Base-by-base conservation (phyloP, 2,888 invertebrate genomes). In the Agriopis aurantiaria region DNA sequence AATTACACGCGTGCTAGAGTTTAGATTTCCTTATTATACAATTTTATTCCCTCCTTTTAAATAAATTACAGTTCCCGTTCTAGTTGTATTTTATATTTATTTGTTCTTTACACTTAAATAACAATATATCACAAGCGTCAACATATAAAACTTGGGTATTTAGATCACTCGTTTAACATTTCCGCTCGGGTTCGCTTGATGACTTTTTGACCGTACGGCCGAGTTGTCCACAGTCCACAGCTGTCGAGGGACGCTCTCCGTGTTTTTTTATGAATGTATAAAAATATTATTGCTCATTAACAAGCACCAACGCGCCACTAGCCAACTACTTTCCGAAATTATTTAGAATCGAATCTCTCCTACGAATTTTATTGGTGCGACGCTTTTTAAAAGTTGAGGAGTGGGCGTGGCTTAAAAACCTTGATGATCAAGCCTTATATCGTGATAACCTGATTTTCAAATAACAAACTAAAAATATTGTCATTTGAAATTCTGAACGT, bases 221-320 rank as follows among this genome's bases (percentile, higher is more conserved):
- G 43, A n/a, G 56, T 45, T 11, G 43, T 60, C 79, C 77, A 80
- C 78, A 80, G 43, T 60, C 79, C 77, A 80, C 78, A 80, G 81
- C 57, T 78, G 73, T 82, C 81, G 83, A 84, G 86, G 88, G 88
- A 83, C 85, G 89, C 86, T 88, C 88, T 87, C 85, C 88, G 83
- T 71, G 64, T 68, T 85, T 86, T 80, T 86, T 88, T 91, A 92
- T 91, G 92, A 91, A 92, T 93, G 93, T 94, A 93, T 93, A 94
- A 94, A 93, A 94, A 93, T 93, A 94, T 94, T 94, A 93, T 94
- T 94, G 94, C 94, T 94, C 85, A 93, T 93, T 87, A 91, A 89
- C 86, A 92, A 94, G 94, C 94, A 94, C 94, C 94, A 91, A 91
- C 91, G 91, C 93, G 91, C 92, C 90, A 86, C 92, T 92, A 92